Evolutionary conservation across 2,113 vertebrate species (phyloP), one percentile per base, ranked within the genome.

Genomic region (Oenanthe melanoleuca): DNA sequence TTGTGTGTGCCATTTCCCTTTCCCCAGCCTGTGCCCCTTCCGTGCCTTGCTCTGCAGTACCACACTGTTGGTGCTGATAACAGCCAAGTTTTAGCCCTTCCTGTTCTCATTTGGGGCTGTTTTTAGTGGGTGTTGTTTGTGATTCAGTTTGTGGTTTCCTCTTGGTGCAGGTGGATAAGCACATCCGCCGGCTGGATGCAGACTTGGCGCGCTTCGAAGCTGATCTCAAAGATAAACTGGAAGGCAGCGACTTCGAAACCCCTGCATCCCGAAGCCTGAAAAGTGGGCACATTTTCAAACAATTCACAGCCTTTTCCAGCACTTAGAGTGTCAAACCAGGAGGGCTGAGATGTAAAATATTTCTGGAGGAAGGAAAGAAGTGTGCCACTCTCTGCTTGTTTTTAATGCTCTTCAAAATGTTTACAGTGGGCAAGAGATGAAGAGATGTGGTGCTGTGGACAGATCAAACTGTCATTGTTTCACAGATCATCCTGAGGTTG

Each of bases 171-270:
- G 99, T 99, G 97, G 99, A 99, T 92, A 99, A 99, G 95, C 99
- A 99, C 77, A 99, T 99, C 88, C 98, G 99, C 40, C 98, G 99
- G 60, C 98, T 99, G 45, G 99, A 99, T 10, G 99, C 99, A 1
- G 99, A 99, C 95, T 93, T 99, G 88, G 99, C 99, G 0, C 98
- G 99, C 8, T 99, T 99, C 19, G 99, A 99, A 64, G 99, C 99
- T 1, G 99, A 99, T 91, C 98, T 99, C 34, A 99, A 99, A 90
- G 99, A 99, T 89, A 99, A 99, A 93, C 96, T 99, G 97, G 99
- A 99, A 92, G 97, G 98, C 91, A 99, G 98, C 4, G 98, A 99
- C 90, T 98, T 99, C 6, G 99, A 99, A 75, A 98, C 96, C 38
- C 65, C 99, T 26, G 99, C 97, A 14, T 97, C 97, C 55, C 97